phyloP scores from a whole-genome alignment of 2,888 invertebrate genomes.

The Cylloceria caligata region DNA sequence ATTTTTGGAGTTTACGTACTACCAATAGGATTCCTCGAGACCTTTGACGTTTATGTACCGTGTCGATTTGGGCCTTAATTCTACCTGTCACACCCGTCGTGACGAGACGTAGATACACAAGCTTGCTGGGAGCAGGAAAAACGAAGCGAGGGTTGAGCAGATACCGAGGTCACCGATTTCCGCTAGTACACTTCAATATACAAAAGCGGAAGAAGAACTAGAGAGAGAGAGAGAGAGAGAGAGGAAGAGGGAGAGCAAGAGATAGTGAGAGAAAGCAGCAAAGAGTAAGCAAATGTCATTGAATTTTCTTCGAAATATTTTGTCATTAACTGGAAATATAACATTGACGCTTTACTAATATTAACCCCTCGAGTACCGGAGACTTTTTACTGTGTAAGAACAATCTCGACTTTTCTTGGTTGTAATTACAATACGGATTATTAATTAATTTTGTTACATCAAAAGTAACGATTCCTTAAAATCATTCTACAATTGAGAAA shows the following conservation, averaged over 20 bases:
- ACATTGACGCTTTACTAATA: slow-evolving; percentile 1
- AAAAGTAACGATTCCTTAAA: no score
- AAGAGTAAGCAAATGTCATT: slow-evolving; percentile 17
- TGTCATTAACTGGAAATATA: slow-evolving; percentile 6
- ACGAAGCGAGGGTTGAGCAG: slow-evolving; percentile 23
- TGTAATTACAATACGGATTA: no score
- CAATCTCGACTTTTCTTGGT: no score
- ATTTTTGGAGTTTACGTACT: slow-evolving; percentile 1
- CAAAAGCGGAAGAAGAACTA: slow-evolving; percentile 15
- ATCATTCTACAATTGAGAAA: no score
- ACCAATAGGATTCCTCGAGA: background rate
- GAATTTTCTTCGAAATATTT: background rate
- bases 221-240: background rate
- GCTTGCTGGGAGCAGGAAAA: background rate
- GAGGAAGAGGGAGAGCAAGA: background rate
- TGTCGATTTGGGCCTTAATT: background rate
- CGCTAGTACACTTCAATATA: slow-evolving; percentile 2
- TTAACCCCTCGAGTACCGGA: no score
- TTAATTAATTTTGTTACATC: no score
- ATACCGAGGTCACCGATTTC: slow-evolving; percentile 20
- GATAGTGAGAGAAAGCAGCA: slow-evolving; percentile 1
- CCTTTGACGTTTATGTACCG: background rate
- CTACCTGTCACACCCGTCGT: background rate
- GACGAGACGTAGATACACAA: slow-evolving; percentile 16
- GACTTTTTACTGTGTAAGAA: no score